Evolutionary conservation across 2,888 invertebrate genomes (phyloP).

Genomic region (Neelides folsomi): DNA sequence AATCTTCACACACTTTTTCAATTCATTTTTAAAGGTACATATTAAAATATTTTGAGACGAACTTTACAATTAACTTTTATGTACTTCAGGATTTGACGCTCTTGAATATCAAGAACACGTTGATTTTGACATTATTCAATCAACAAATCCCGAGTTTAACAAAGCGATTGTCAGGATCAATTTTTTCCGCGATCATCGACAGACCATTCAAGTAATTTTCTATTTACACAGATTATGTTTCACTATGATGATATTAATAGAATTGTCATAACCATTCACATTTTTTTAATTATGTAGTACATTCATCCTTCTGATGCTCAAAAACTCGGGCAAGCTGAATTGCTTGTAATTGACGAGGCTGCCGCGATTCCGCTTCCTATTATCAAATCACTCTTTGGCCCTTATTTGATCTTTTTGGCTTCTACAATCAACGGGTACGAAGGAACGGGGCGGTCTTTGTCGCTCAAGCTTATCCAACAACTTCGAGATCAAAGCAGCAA

Average conservation of each 20-base stretch:
- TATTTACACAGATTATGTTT: no score
- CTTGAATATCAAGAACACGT: conserved; percentile 88
- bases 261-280: no score
- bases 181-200: conserved; percentile 74
- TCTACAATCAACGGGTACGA: conserved; percentile 98
- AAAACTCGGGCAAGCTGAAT: conserved; percentile 79
- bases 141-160: conserved; percentile 90
- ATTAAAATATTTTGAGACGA: neutral
- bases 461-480: conserved; percentile 84
- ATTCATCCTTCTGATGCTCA: conserved; percentile 84
- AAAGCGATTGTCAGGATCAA: conserved; percentile 90
- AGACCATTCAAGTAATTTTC: conserved; percentile 67
- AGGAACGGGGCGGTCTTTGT: conserved; percentile 91
- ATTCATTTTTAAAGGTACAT: conserved; percentile 73
- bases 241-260: no score
- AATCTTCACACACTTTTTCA: conserved; percentile 95
- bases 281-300: conserved; percentile 52
- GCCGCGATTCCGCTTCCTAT: conserved; percentile 93
- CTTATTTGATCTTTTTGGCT: conserved; percentile 85
- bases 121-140: conserved; percentile 87
- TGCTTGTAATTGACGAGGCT: conserved; percentile 94
- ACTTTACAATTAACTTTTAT: neutral
- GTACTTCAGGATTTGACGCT: conserved; percentile 58
- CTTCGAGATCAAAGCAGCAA: conserved; percentile 44
- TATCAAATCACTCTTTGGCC: conserved; percentile 76